Base-by-base conservation (phyloP, 1,140 invertebrate genomes). In the Solen grandis region DNA sequence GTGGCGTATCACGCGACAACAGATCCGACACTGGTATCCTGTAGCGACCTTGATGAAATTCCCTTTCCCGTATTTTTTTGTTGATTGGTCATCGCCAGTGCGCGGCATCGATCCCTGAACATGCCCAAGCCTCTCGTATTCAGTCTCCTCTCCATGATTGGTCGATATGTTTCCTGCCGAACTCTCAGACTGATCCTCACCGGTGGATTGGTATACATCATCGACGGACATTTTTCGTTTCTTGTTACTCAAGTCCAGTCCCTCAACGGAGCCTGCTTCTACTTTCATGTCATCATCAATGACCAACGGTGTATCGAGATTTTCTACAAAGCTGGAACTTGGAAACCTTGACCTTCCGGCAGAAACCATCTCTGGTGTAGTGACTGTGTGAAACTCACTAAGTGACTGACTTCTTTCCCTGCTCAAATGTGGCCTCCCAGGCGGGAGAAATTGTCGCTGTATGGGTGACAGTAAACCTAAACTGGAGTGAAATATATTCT, bases 21-120 rank as follows among this genome's bases (percentile, higher is more conserved):
- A 80, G 19, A 80, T 80, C n/a, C 77, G 33, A 35, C 77, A 80
- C 77, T 80, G 77, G 31, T 80, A 80, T 10, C 77, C 77, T 4
- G 77, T 80, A 5, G 77, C 36, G 36, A 80, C 77, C 55, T 80
- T 80, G 25, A 80, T 73, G 73, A 80, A 80, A 60, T 80, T 80
- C 46, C 77, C 77, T 65, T 80, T 80, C 10, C 77, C 77, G 27
- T 80, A 80, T 31, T 80, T 80, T 35, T 80, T 80, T 36, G 75
- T 69, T 19, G 65, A 38, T 5, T 46, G 41, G 19, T 8, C 35
- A 19, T 78, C 63, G 1, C 10, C 19, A 1, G 16, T 2, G 13
- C 31, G 25, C 57, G 14, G 35, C 2, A 5, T 54, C 5, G 63
- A 63, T 14, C 46, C 36, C 41, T 66, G 62, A 65, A 41, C 62